Percentiles rank a stretch among this genome's conserved stretches.
Conservation (phyloP, 2,797 vertebrate species). For the Psittacula echo region DNA sequence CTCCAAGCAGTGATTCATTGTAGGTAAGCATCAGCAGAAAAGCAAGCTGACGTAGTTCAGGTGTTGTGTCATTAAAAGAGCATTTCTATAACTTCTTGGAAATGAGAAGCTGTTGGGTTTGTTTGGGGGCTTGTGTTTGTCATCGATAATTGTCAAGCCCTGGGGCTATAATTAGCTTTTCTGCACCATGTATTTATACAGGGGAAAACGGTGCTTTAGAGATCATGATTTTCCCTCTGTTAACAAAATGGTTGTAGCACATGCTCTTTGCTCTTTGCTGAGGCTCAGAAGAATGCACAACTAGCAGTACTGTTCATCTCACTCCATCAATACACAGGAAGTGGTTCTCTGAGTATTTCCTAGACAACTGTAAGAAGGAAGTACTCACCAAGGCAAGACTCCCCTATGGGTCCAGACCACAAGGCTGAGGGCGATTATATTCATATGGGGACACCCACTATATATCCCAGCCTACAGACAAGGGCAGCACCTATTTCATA, state of each 20-base stretch:
- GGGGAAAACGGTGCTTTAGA: conserved; percentile 18
- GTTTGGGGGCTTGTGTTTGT: neutral
- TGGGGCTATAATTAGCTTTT: conserved; percentile 51
- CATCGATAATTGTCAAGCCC: neutral
- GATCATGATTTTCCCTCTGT: conserved; percentile 33
- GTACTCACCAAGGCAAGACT: neutral
- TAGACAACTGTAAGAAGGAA: neutral
- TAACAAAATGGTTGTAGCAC: neutral
- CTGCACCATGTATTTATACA: neutral
- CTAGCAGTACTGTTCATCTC: neutral
- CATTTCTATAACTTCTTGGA: neutral
- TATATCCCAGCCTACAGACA: neutral
- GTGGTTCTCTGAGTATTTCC: conserved; percentile 33
- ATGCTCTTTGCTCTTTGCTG: conserved; percentile 8
- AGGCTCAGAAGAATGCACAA: conserved; percentile 11
- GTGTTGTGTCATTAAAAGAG: neutral
- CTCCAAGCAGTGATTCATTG: neutral
- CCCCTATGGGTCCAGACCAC: neutral
- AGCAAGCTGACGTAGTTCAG: neutral
- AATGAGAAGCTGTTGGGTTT: neutral
- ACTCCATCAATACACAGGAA: neutral
- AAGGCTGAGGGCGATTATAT: neutral
- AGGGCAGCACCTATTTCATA: neutral
- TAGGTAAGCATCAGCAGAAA: neutral
- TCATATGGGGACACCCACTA: neutral